These are phyloP conservation scores for Hirtodrosophila alboralis DNA, from an alignment of 2,888 invertebrate genomes.

Conservation along the genomic window DNA sequence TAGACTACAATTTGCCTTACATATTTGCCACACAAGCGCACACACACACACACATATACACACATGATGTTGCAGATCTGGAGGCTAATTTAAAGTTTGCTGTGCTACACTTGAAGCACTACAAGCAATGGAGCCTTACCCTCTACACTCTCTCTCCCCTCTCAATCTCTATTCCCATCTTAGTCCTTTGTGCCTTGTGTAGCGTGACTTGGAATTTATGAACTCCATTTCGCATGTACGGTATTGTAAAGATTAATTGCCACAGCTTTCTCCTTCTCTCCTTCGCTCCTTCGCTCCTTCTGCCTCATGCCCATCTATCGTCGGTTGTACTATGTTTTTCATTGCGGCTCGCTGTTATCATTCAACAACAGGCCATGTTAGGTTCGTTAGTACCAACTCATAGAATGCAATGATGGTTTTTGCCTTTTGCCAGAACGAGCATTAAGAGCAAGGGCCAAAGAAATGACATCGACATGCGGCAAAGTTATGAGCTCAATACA, in stretches of 20 bases:
- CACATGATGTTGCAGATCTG: slow-evolving; percentile 16
- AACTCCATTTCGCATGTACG: slow-evolving; percentile 75
- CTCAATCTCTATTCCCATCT: too few relatives aligned
- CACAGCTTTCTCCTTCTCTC: slow-evolving; percentile 41
- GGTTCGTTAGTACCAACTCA: slow-evolving; percentile 37
- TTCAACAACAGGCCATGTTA: slow-evolving; percentile 69
- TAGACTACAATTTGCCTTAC: slow-evolving; percentile 23
- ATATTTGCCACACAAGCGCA: slow-evolving; percentile 7
- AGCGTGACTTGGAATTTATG: slow-evolving; percentile 74
- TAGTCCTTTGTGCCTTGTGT: slow-evolving; percentile 41
- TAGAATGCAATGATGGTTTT: slow-evolving; percentile 32
- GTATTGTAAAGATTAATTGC: slow-evolving; percentile 75
- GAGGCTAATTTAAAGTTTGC: slow-evolving; percentile 58
- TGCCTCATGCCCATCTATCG: not conserved
- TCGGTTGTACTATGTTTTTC: slow-evolving; percentile 32
- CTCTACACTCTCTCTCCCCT: not conserved
- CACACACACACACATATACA: too few relatives aligned
- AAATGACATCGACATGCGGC: slow-evolving; percentile 63
- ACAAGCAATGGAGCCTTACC: not conserved
- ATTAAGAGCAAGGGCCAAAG: slow-evolving; percentile 20
- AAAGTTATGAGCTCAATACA: slow-evolving; percentile 46
- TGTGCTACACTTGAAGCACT: slow-evolving; percentile 18
- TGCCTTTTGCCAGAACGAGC: slow-evolving; percentile 36
- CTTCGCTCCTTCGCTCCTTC: not conserved
- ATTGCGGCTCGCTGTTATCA: slow-evolving; percentile 66